Percentiles rank a stretch among this genome's conserved stretches.
phyloP scores from a whole-genome alignment of 2,113 vertebrate species.

The Campylorhamphus procurvoides region DNA sequence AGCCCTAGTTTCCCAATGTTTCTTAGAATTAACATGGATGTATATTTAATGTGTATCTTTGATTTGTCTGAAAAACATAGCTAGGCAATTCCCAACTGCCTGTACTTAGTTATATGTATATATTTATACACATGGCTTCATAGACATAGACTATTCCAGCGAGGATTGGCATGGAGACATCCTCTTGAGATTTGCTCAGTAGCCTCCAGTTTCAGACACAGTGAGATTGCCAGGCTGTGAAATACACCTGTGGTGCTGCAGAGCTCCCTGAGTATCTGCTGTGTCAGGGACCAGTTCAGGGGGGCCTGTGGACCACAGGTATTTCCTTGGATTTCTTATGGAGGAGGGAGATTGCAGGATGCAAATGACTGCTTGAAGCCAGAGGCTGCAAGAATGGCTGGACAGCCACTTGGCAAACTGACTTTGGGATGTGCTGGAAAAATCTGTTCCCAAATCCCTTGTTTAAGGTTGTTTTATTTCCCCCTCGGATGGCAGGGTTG shows the following conservation, averaged over 20 bases:
- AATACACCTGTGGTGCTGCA: not conserved
- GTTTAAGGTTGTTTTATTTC: not conserved
- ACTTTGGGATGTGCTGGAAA: not conserved
- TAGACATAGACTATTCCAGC: not conserved
- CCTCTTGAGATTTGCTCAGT: not conserved
- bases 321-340: not conserved
- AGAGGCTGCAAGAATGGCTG: not conserved
- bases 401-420: not conserved
- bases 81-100: not conserved
- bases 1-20: not conserved
- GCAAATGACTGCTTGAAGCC: not conserved
- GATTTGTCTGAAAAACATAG: not conserved
- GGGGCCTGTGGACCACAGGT: not conserved
- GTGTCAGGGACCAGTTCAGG: not conserved
- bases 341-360: not conserved
- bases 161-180: not conserved
- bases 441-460: not conserved
- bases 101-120: not conserved
- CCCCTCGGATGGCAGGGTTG: not conserved
- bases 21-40: not conserved
- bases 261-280: not conserved
- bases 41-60: not conserved
- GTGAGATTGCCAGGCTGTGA: not conserved
- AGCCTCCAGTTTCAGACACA: not conserved
- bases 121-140: not conserved